Percentiles rank a stretch among this genome's conserved stretches.
These are phyloP conservation scores for Hyppa rectilinea DNA, from an alignment of 2,888 invertebrate genomes.

Conservation along the genomic window DNA sequence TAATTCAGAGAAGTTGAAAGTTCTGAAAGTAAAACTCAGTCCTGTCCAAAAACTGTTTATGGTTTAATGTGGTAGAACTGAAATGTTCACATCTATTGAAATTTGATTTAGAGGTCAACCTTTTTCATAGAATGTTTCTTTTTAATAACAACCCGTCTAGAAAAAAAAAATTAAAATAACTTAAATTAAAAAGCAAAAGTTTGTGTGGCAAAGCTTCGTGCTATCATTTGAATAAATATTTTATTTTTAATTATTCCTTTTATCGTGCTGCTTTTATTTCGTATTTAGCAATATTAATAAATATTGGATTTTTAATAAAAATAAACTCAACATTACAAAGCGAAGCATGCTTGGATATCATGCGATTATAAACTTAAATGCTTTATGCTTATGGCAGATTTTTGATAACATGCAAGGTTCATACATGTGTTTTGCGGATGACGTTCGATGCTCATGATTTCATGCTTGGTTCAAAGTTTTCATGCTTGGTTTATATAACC, in stretches of 20 bases:
- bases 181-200: constrained; percentile 19
- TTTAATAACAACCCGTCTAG: background rate
- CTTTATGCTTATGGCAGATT: constrained; percentile 8
- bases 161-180: background rate
- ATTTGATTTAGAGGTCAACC: constrained; percentile 10
- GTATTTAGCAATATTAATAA: background rate
- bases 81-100: background rate
- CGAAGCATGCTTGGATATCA: constrained; percentile 45
- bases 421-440: constrained; percentile 56
- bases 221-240: background rate
- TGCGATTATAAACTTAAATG: constrained; percentile 19
- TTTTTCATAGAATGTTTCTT: background rate
- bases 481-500: constrained; percentile 70
- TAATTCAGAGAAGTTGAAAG: background rate
- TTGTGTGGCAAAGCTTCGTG: constrained; percentile 28
- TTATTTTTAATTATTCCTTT: background rate
- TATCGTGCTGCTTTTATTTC: background rate
- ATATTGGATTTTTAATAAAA: background rate
- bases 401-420: constrained; percentile 53
- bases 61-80: background rate
- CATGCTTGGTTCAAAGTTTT: constrained; percentile 59
- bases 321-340: constrained; percentile 18
- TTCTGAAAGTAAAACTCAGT: background rate
- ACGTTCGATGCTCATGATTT: constrained; percentile 59
- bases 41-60: background rate